These are phyloP conservation scores for Lampropteryx suffumata DNA, from an alignment of 2,888 invertebrate species.

Conservation along the genomic window DNA sequence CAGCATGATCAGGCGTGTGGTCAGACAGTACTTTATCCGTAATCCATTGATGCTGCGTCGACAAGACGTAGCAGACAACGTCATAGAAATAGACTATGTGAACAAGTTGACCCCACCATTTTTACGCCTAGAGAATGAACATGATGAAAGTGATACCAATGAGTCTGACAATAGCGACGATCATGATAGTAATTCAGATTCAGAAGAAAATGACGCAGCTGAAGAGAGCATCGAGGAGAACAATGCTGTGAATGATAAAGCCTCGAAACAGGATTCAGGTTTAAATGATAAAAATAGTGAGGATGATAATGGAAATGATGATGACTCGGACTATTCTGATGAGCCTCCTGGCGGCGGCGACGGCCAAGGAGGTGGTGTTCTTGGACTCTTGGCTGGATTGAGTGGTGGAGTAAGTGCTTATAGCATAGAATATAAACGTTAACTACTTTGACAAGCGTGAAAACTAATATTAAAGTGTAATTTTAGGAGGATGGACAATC, in stretches of 20 bases:
- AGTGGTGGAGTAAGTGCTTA: constrained; percentile 74
- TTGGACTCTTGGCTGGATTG: constrained; percentile 70
- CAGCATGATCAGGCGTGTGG: constrained; percentile 27
- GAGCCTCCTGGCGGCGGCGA: constrained; percentile 73
- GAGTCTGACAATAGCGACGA: constrained; percentile 32
- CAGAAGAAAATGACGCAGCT: constrained; percentile 39
- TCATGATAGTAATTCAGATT: constrained; percentile 22
- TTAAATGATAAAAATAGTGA: constrained; percentile 39
- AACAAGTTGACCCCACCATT: constrained; percentile 49
- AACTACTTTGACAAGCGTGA: not conserved
- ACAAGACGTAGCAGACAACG: constrained; percentile 49
- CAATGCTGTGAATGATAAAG: constrained; percentile 36
- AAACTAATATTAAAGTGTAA: not conserved
- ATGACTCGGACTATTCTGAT: constrained; percentile 61
- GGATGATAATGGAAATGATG: constrained; percentile 48
- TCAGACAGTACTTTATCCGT: constrained; percentile 28
- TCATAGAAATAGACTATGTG: constrained; percentile 53
- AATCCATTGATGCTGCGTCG: constrained; percentile 38
- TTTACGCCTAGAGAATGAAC: constrained; percentile 55
- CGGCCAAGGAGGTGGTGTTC: constrained; percentile 73
- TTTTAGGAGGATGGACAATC: constrained; percentile 71
- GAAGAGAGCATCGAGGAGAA: constrained; percentile 51
- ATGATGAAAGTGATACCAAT: constrained; percentile 32
- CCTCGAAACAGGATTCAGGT: constrained; percentile 48
- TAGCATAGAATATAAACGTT: constrained; percentile 5